Conservation (phyloP, 2,888 invertebrate genomes). For the Lochmaea crataegi region DNA sequence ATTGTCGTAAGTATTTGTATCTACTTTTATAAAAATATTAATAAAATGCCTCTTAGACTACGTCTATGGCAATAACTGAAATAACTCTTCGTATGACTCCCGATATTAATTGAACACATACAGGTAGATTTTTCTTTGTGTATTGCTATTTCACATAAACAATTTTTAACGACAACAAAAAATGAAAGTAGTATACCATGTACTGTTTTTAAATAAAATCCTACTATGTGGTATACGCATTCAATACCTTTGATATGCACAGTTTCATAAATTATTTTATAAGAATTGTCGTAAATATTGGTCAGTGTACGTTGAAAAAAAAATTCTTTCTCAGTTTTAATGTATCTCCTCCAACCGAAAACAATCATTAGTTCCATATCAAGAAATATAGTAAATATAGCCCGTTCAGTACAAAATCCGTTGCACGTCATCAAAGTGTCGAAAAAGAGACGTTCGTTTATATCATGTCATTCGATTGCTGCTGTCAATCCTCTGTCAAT, state of each 20-base stretch:
- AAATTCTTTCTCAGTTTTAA: too few relatives aligned
- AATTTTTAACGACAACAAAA: constrained; percentile 20
- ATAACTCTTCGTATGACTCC: constrained; percentile 23
- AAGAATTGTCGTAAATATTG: not conserved
- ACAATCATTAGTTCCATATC: too few relatives aligned
- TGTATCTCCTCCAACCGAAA: too few relatives aligned
- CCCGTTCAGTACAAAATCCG: too few relatives aligned
- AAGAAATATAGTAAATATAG: too few relatives aligned
- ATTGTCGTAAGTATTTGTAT: too few relatives aligned
- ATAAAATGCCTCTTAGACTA: not conserved
- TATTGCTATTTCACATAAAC: constrained; percentile 23
- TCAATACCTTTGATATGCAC: not conserved
- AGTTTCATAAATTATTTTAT: not conserved
- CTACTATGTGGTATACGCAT: not conserved
- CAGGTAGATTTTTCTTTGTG: constrained; percentile 28
- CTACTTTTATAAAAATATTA: too few relatives aligned
- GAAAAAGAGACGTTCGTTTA: too few relatives aligned
- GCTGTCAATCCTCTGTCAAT: too few relatives aligned
- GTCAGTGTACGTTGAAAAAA: too few relatives aligned
- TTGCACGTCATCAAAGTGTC: too few relatives aligned
- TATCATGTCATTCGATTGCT: too few relatives aligned
- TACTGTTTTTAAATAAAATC: constrained; percentile 10
- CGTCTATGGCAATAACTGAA: constrained; percentile 15
- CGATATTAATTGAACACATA: constrained; percentile 21
- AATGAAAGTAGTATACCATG: constrained; percentile 16